Conservation (phyloP, 2,797 vertebrate species). For the Mycteria americana region DNA sequence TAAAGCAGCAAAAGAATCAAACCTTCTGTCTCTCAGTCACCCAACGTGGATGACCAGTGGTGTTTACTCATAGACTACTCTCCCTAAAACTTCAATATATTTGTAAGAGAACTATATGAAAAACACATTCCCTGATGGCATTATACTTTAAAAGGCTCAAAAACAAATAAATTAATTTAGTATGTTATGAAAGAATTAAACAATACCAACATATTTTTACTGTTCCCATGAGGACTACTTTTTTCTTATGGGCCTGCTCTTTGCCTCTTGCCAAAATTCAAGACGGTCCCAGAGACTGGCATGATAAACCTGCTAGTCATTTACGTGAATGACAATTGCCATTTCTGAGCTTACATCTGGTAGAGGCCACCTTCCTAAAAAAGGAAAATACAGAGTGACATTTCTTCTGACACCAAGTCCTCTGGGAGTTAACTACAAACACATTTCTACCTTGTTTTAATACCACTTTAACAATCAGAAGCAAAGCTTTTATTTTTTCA, state of each 20-base stretch:
- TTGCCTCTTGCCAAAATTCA: conserved; percentile 49
- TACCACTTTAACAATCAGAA: neutral
- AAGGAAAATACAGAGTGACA: neutral
- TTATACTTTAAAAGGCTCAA: conserved; percentile 59
- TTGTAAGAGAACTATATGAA: conserved; percentile 58
- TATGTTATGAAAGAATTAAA: conserved; percentile 67
- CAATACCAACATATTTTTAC: conserved; percentile 55
- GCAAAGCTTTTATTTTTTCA: neutral
- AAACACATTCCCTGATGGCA: conserved; percentile 69
- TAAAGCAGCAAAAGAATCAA: neutral
- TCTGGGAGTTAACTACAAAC: conserved; percentile 3
- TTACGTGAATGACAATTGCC: neutral
- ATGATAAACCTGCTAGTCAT: conserved; percentile 52
- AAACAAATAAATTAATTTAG: conserved; percentile 73
- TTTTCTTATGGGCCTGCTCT: conserved; percentile 48
- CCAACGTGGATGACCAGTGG: neutral
- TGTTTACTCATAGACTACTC: neutral
- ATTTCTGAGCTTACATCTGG: conserved; percentile 10
- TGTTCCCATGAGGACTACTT: conserved; percentile 14
- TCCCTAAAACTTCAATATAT: conserved; percentile 22
- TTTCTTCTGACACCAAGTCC: neutral
- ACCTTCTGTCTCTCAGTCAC: neutral
- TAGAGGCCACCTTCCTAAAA: conserved; percentile 17
- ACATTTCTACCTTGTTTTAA: neutral
- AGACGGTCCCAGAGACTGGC: conserved; percentile 17